A percentile compares a stretch with the other conserved stretches of the same genome.
Conservation (phyloP, 2,888 invertebrate genomes). For the Cheilosia soror region DNA sequence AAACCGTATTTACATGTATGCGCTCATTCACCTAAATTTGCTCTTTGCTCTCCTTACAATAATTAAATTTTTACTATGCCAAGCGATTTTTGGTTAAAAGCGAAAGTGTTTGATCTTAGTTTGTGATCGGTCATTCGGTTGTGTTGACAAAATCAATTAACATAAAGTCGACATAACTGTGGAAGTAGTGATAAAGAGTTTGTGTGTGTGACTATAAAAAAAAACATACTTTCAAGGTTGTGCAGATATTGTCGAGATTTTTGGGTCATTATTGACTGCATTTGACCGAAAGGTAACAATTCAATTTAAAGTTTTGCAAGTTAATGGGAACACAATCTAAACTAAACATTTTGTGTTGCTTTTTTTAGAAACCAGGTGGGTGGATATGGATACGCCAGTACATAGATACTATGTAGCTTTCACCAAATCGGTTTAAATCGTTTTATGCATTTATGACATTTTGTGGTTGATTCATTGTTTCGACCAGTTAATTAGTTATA, state of each 20-base stretch:
- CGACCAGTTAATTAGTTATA: neutral
- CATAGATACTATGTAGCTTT: constrained; percentile 27
- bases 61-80: constrained; percentile 29
- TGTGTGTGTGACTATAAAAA: constrained; percentile 4
- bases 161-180: constrained; percentile 27
- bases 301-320: constrained; percentile 1
- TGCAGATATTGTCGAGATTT: constrained; percentile 34
- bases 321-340: neutral
- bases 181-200: constrained; percentile 18
- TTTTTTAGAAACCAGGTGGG: neutral
- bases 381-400: neutral
- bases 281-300: constrained; percentile 27
- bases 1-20: neutral
- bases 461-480: constrained; percentile 24
- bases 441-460: neutral
- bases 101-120: constrained; percentile 40
- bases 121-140: constrained; percentile 6
- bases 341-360: neutral
- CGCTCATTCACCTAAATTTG: constrained; percentile 6
- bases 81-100: constrained; percentile 26
- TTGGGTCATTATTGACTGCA: constrained; percentile 10
- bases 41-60: constrained; percentile 55
- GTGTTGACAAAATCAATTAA: constrained; percentile 51
- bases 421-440: constrained; percentile 11
- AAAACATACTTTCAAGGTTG: constrained; percentile 39